phyloP scores from a whole-genome alignment of 1,140 invertebrate genomes.

The Drosophila albomicans region DNA sequence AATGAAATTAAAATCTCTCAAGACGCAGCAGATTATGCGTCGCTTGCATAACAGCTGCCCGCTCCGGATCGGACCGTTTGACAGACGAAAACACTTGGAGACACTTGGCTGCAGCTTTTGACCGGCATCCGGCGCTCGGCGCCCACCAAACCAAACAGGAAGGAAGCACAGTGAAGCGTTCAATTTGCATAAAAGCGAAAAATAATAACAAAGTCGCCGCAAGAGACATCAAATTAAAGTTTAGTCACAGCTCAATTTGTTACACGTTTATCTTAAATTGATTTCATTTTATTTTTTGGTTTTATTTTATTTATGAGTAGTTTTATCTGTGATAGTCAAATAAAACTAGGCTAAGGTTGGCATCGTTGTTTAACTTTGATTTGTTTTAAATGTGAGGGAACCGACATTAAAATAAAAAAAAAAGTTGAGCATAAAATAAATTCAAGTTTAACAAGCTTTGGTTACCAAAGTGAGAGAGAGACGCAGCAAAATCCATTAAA shows the following conservation, averaged over 20 bases:
- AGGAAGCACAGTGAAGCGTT: slow-evolving; percentile 38
- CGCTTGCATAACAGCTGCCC: slow-evolving; percentile 34
- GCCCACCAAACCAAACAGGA: slow-evolving; percentile 41
- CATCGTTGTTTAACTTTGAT: slow-evolving; percentile 1
- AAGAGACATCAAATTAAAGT: slow-evolving; percentile 32
- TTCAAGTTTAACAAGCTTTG: slow-evolving; percentile 12
- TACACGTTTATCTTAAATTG: slow-evolving; percentile 10
- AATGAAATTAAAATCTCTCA: slow-evolving; percentile 44
- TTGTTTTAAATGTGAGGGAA: slow-evolving; percentile 23
- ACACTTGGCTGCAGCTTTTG: slow-evolving; percentile 19
- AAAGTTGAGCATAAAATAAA: slow-evolving; percentile 3
- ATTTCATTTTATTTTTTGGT: slow-evolving; percentile 21
- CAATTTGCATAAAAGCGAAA: slow-evolving; percentile 21
- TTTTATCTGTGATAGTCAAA: slow-evolving; percentile 20
- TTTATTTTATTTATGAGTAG: slow-evolving; percentile 25
- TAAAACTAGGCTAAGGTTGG: slow-evolving; percentile 60
- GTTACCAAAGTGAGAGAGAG: not conserved
- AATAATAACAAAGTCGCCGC: not conserved
- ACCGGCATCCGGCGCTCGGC: slow-evolving; percentile 15
- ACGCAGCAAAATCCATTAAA: not conserved
- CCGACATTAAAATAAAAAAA: not conserved
- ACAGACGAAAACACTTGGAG: slow-evolving; percentile 23
- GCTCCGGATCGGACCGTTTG: slow-evolving; percentile 3
- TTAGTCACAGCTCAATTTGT: slow-evolving; percentile 28
- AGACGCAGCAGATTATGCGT: slow-evolving; percentile 42